A percentile compares a stretch with the other conserved stretches of the same genome.
Conservation (phyloP, 1,140 invertebrate species). For the Globodera rostochiensis region DNA sequence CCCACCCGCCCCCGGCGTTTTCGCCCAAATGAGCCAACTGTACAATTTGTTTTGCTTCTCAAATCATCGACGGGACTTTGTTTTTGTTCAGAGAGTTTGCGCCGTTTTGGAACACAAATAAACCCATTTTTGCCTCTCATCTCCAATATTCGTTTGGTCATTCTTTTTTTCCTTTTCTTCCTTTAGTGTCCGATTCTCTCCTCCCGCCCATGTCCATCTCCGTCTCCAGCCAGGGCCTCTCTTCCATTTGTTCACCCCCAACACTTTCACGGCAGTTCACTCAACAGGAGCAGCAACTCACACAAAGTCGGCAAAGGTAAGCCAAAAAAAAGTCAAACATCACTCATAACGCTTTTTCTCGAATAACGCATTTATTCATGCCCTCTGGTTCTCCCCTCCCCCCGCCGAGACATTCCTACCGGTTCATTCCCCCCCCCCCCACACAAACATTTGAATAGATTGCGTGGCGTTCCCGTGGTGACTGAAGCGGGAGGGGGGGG, state of each 20-base stretch:
- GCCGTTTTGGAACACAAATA: too few species aligned
- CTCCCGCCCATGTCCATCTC: not conserved
- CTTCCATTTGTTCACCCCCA: not conserved
- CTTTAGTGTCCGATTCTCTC: not conserved
- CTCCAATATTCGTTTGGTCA: too few species aligned
- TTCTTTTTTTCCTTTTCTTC: not conserved
- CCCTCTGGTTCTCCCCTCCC: not conserved
- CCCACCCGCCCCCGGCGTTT: too few species aligned
- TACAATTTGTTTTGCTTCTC: too few species aligned
- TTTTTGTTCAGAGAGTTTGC: too few species aligned
- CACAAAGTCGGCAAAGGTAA: not conserved
- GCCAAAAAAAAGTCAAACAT: not conserved
- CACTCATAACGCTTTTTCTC: not conserved
- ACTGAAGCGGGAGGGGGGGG: not conserved
- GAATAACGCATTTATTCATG: not conserved
- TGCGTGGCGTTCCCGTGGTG: slow-evolving; percentile 1
- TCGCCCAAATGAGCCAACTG: too few species aligned
- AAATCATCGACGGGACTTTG: too few species aligned
- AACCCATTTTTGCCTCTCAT: too few species aligned
- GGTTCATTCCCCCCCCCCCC: not conserved
- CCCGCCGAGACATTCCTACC: not conserved
- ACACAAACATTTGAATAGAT: not conserved
- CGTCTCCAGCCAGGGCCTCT: slow-evolving; percentile 8
- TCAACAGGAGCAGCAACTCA: not conserved
- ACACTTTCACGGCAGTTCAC: not conserved